A percentile compares a stretch with the other conserved stretches of the same genome.
These are phyloP conservation scores for Aurelia sp. DNA, from an alignment of 30 jellyfish, hydroid and myxozoan species.

Conservation along the genomic window DNA sequence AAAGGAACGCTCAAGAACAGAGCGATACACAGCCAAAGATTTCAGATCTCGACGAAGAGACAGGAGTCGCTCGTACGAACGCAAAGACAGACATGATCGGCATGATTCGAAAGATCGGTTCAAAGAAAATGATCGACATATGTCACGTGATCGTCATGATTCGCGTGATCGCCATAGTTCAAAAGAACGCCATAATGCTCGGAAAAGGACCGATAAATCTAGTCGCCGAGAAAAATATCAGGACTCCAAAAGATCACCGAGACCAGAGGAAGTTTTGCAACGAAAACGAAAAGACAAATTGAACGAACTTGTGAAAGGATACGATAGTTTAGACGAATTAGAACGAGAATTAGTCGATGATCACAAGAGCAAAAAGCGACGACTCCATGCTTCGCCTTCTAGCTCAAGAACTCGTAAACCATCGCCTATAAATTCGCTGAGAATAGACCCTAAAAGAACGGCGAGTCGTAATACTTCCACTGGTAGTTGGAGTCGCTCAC, in stretches of 20 bases:
- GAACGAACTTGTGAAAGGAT: conserved; percentile 9
- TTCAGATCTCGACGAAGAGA: conserved; percentile 5
- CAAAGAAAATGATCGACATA: conserved; percentile 3
- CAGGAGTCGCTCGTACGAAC: conserved; percentile 30
- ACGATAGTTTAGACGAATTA: conserved; percentile 52
- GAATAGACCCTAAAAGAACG: background rate
- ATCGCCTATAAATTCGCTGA: conserved; percentile 18
- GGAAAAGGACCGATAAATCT: conserved; percentile 18
- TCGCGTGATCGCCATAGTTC: conserved; percentile 12
- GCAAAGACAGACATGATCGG: conserved; percentile 3
- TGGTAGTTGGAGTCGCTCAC: conserved; percentile 67
- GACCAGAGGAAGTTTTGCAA: conserved; percentile 42
- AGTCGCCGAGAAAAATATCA: conserved; percentile 7
- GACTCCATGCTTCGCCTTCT: conserved; percentile 24
- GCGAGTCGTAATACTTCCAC: background rate
- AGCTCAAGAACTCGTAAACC: conserved; percentile 19
- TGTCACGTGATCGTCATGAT: conserved; percentile 8
- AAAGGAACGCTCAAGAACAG: background rate
- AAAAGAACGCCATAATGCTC: background rate
- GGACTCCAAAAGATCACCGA: conserved; percentile 33
- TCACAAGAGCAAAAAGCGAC: conserved; percentile 10
- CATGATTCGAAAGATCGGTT: conserved; percentile 14
- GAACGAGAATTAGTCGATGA: conserved; percentile 34
- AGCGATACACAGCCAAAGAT: background rate
- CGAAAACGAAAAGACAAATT: conserved; percentile 25